These are phyloP conservation scores for Automeris io DNA, from an alignment of 2,888 invertebrate genomes.

Conservation along the genomic window DNA sequence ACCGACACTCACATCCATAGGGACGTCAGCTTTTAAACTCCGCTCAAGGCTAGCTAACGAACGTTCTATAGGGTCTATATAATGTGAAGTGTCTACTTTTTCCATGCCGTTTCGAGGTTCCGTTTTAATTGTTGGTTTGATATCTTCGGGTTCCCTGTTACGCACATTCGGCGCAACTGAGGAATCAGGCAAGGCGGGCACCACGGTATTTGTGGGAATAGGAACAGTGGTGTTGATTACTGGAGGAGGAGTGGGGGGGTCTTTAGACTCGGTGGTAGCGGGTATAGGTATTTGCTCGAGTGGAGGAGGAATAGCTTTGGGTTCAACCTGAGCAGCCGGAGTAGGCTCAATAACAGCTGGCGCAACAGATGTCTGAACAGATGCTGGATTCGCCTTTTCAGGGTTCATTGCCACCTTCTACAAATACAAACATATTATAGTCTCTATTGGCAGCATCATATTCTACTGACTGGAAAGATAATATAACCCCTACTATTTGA, in stretches of 20 bases:
- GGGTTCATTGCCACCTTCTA: slow-evolving; percentile 8
- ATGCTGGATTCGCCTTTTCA: slow-evolving; percentile 21
- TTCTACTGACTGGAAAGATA: too few species aligned
- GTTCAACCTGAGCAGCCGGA: slow-evolving; percentile 31
- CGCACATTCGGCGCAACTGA: slow-evolving; percentile 32
- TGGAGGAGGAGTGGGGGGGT: slow-evolving; percentile 27
- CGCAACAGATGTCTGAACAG: slow-evolving; percentile 18
- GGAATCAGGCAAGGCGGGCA: slow-evolving; percentile 32
- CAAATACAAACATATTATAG: slow-evolving; percentile 4
- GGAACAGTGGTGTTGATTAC: slow-evolving; percentile 21
- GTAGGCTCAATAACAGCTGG: slow-evolving; percentile 29
- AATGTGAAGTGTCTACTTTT: slow-evolving; percentile 60
- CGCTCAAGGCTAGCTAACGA: slow-evolving; percentile 83
- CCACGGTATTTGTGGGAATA: slow-evolving; percentile 14
- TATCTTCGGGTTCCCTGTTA: slow-evolving; percentile 33
- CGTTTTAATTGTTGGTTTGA: slow-evolving; percentile 40
- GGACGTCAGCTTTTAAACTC: slow-evolving; percentile 75
- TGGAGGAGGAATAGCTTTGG: slow-evolving; percentile 1
- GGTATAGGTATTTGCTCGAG: slow-evolving; percentile 13
- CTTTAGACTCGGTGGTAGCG: slow-evolving; percentile 33
- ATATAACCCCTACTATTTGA: slow-evolving; percentile 7
- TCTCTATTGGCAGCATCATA: too few species aligned
- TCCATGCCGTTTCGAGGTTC: slow-evolving; percentile 64
- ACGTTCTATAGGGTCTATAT: slow-evolving; percentile 83
- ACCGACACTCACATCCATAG: slow-evolving; percentile 72